Conservation (phyloP, 2,888 invertebrate species). For the Pandemis corylana region DNA sequence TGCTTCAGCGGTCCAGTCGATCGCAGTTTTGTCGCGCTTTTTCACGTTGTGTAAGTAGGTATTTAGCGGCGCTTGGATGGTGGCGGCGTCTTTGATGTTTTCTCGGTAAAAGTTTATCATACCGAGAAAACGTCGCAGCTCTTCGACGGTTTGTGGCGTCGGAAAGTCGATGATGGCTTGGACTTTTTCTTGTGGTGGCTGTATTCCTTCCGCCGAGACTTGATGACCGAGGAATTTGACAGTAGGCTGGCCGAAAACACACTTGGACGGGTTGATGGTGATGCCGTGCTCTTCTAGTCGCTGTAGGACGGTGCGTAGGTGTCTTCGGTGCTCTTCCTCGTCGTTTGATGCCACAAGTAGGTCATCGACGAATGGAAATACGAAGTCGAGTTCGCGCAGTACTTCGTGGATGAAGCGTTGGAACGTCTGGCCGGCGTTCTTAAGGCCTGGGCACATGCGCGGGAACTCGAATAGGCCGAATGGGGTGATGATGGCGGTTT, state of each 20-base stretch:
- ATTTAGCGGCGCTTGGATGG: slow-evolving; percentile 48
- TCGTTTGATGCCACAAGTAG: background rate
- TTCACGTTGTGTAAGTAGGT: background rate
- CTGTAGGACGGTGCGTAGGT: background rate
- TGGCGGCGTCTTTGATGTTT: slow-evolving; percentile 53
- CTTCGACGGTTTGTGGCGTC: slow-evolving; percentile 39
- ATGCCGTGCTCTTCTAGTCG: background rate
- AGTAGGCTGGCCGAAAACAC: slow-evolving; percentile 46
- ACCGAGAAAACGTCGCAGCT: slow-evolving; percentile 42
- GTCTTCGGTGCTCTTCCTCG: background rate
- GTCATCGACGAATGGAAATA: background rate
- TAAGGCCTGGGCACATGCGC: background rate
- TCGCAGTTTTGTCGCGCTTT: background rate
- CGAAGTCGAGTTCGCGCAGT: background rate
- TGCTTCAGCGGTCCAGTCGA: background rate
- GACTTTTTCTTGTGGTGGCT: slow-evolving; percentile 51
- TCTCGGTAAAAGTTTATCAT: slow-evolving; percentile 49
- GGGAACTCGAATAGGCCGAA: background rate
- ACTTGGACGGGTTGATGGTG: slow-evolving; percentile 41
- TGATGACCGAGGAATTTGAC: slow-evolving; percentile 48
- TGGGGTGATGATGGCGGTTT: background rate
- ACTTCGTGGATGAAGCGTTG: too few relatives aligned
- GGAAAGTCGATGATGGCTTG: slow-evolving; percentile 26
- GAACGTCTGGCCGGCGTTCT: too few relatives aligned
- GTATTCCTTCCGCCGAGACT: slow-evolving; percentile 43